Conservation (phyloP, 2,888 invertebrate genomes). For the Xestia c-nigrum region DNA sequence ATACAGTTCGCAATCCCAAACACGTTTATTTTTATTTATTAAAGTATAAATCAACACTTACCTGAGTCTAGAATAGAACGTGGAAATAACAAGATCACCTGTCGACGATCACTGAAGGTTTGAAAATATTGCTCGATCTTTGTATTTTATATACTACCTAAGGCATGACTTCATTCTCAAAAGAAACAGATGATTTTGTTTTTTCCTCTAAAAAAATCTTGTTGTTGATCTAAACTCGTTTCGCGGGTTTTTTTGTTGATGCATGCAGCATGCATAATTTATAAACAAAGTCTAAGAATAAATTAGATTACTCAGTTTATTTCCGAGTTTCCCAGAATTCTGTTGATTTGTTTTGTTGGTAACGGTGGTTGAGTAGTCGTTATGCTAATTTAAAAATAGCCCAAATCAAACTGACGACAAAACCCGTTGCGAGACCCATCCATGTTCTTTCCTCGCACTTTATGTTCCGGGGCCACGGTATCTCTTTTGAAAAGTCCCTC, state of each 20-base stretch:
- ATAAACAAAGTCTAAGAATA: slow-evolving; percentile 16
- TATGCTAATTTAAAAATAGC: neutral
- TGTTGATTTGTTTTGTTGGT: slow-evolving; percentile 10
- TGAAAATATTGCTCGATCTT: slow-evolving; percentile 23
- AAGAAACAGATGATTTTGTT: slow-evolving; percentile 55
- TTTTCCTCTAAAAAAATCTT: slow-evolving; percentile 41
- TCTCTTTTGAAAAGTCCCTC: no score
- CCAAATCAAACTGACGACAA: neutral
- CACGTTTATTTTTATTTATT: neutral
- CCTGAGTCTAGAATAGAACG: slow-evolving; percentile 34
- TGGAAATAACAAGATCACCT: slow-evolving; percentile 30
- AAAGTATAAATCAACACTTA: slow-evolving; percentile 3
- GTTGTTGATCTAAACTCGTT: slow-evolving; percentile 2
- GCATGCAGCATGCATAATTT: neutral
- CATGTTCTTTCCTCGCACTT: no score
- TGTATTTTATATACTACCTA: slow-evolving; percentile 64
- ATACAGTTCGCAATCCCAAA: neutral
- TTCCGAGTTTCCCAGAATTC: slow-evolving; percentile 15
- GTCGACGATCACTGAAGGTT: slow-evolving; percentile 40
- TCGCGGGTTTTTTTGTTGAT: neutral
- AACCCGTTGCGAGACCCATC: neutral
- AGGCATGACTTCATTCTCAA: slow-evolving; percentile 48
- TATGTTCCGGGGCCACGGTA: no score
- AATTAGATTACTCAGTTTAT: slow-evolving; percentile 9
- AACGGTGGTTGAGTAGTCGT: neutral